These are phyloP conservation scores for Lordiphosa fenestrarum DNA, from an alignment of 2,888 invertebrate genomes.

Conservation along the genomic window DNA sequence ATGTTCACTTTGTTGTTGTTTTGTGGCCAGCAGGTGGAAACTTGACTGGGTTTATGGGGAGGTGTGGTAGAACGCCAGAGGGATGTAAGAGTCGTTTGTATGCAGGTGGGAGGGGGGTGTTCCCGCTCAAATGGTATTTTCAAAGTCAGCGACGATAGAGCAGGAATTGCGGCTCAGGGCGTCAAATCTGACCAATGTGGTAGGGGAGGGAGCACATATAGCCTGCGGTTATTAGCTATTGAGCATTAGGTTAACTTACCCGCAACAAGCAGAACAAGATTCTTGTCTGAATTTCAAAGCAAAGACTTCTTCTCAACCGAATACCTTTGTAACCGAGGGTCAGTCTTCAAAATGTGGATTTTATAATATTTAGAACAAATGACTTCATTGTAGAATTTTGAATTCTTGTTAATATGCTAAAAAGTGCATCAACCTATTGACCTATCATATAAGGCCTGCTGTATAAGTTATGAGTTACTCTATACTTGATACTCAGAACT, in stretches of 20 bases:
- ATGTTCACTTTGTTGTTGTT: conserved; percentile 39
- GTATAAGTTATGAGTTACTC: too few relatives aligned
- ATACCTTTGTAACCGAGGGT: too few relatives aligned
- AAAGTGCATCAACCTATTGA: too few relatives aligned
- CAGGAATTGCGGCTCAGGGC: conserved; percentile 11
- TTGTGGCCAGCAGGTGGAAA: conserved; percentile 61
- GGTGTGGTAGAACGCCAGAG: conserved; percentile 14
- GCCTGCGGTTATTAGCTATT: conserved; percentile 57
- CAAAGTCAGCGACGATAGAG: not conserved
- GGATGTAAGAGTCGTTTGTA: conserved; percentile 44
- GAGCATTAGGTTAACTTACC: conserved; percentile 24
- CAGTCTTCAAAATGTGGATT: too few relatives aligned
- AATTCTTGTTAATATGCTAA: too few relatives aligned
- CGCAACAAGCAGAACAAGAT: too few relatives aligned
- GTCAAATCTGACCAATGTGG: conserved; percentile 2
- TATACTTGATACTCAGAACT: too few relatives aligned
- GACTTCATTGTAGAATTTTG: too few relatives aligned
- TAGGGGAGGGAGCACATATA: conserved; percentile 22
- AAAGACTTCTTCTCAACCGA: too few relatives aligned
- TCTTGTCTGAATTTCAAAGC: too few relatives aligned
- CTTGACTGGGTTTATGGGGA: conserved; percentile 13
- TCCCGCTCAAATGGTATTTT: conserved; percentile 55
- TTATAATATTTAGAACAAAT: too few relatives aligned
- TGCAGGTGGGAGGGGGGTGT: conserved; percentile 16
- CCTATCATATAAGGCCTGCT: too few relatives aligned